Evolutionary conservation across 2,797 vertebrate genomes (phyloP).

Genomic region (Carduelis carduelis): DNA sequence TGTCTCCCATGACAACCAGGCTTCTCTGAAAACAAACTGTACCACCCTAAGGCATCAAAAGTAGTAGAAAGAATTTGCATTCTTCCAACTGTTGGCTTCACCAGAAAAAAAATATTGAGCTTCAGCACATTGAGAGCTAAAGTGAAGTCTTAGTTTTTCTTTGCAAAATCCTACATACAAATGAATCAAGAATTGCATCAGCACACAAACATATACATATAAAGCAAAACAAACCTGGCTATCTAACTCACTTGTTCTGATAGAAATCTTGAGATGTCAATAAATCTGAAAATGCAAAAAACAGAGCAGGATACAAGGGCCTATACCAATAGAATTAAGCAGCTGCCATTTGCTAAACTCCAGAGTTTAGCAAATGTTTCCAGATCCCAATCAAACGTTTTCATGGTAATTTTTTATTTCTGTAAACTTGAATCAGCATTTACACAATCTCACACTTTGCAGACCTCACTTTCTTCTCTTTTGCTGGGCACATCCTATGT

Average conservation of each 20-base stretch:
- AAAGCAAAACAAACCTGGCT: background rate
- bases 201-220: background rate
- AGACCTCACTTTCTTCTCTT: background rate
- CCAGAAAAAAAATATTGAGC: background rate
- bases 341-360: background rate
- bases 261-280: background rate
- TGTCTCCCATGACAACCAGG: constrained; percentile 38
- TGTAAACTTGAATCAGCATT: background rate
- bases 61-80: constrained; percentile 12
- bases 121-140: background rate
- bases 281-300: background rate
- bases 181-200: background rate
- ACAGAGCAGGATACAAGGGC: background rate
- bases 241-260: background rate
- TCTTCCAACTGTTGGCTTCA: background rate
- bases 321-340: background rate
- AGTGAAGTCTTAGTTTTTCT: background rate
- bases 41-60: background rate
- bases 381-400: background rate
- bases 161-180: background rate
- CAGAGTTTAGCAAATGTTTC: background rate
- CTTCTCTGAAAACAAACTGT: constrained; percentile 19
- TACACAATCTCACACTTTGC: background rate
- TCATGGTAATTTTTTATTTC: background rate
- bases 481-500: background rate